Evolutionary conservation across 2,113 vertebrate species (phyloP).

Genomic region (Paramisgurnus dabryanus): DNA sequence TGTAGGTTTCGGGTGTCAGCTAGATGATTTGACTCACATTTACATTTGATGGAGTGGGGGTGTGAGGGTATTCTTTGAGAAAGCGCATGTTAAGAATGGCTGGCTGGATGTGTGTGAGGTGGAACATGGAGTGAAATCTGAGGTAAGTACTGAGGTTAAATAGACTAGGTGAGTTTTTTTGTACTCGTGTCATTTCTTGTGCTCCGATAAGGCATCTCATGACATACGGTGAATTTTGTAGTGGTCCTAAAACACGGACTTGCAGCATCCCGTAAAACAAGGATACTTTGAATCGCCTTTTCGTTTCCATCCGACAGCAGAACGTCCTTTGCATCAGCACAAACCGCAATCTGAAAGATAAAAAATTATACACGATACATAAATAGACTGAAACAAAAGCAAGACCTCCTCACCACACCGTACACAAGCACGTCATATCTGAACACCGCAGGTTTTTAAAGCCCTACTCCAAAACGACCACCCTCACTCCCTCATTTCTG

Average conservation of each 20-base stretch:
- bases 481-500: conserved; percentile 37
- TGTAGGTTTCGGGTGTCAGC: conserved; percentile 42
- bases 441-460: conserved; percentile 66
- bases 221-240: neutral
- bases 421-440: conserved; percentile 54
- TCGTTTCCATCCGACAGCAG: conserved; percentile 99
- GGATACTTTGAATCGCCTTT: conserved; percentile 99
- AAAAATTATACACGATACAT: conserved; percentile 62
- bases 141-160: conserved; percentile 2
- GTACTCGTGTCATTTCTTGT: neutral
- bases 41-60: neutral
- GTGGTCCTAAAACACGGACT: neutral
- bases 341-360: conserved; percentile 91
- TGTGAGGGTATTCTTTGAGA: neutral
- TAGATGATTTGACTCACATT: conserved; percentile 25
- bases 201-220: neutral
- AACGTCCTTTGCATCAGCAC: conserved; percentile 98
- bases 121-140: neutral
- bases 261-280: conserved; percentile 66
- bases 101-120: conserved; percentile 16
- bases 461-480: conserved; percentile 59
- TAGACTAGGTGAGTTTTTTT: neutral
- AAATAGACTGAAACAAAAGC: conserved; percentile 60
- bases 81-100: conserved; percentile 27
- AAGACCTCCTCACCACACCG: conserved; percentile 33